Conservation (phyloP, 2,797 vertebrate genomes). For the Chromis chromis region DNA sequence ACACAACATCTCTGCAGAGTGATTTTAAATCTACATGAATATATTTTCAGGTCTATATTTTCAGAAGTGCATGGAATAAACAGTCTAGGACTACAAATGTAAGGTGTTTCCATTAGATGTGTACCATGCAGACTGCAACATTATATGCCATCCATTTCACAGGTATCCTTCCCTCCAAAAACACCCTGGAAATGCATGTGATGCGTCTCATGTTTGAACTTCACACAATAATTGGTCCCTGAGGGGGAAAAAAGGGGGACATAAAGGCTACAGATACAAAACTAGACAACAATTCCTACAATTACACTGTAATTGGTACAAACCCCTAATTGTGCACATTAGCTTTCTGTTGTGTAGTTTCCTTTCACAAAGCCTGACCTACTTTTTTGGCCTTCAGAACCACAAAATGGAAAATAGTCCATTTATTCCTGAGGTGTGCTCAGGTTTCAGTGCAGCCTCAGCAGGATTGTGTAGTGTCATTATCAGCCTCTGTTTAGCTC, state of each 20-base stretch:
- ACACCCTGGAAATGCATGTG: too few species aligned
- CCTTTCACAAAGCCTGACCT: conserved; percentile 35
- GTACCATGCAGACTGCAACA: not conserved
- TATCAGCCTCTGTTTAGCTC: conserved; percentile 12
- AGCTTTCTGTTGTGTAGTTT: conserved; percentile 3
- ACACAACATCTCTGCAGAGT: not conserved
- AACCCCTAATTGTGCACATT: not conserved
- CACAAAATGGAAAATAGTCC: conserved; percentile 54
- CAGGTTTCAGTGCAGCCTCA: conserved; percentile 49
- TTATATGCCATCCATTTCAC: not conserved
- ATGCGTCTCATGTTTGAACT: not conserved
- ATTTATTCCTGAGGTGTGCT: conserved; percentile 58
- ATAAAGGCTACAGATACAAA: not conserved
- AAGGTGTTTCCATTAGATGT: not conserved
- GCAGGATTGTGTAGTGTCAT: conserved; percentile 26
- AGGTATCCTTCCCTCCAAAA: too few species aligned
- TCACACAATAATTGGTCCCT: not conserved
- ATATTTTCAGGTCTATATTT: not conserved
- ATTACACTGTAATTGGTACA: not conserved
- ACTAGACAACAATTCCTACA: not conserved
- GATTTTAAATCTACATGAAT: too few species aligned
- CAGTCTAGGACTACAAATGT: not conserved
- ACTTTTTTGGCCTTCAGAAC: conserved; percentile 26
- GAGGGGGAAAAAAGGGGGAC: not conserved
- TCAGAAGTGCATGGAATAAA: too few species aligned